Evolutionary conservation across 2,113 vertebrate genomes (phyloP).

Genomic region (Gymnogyps californianus): DNA sequence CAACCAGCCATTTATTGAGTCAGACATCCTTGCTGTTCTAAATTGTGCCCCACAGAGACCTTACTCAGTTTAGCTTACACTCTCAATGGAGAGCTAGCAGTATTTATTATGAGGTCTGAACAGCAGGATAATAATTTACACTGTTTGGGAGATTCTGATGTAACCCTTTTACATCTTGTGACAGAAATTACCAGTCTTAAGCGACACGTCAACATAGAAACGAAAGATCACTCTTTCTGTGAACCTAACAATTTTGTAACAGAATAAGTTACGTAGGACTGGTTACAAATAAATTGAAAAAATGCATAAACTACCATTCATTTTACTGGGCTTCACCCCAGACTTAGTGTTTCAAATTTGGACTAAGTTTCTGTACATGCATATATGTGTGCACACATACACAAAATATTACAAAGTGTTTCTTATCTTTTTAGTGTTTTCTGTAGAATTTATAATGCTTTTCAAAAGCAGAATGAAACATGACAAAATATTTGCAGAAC

Average conservation of each 20-base stretch:
- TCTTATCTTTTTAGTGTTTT: neutral
- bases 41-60: neutral
- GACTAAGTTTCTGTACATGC: neutral
- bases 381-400: neutral
- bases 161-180: neutral
- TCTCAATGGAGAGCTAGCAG: neutral
- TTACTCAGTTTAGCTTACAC: neutral
- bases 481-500: neutral
- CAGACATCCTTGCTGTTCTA: neutral
- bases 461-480: neutral
- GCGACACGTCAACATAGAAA: neutral
- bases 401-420: neutral
- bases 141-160: neutral
- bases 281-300: neutral
- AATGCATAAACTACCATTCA: neutral
- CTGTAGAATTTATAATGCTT: neutral
- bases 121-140: neutral
- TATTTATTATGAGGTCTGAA: neutral
- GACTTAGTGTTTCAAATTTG: neutral
- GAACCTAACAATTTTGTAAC: neutral
- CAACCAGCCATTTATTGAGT: neutral
- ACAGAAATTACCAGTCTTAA: neutral
- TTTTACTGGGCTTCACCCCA: neutral
- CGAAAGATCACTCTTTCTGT: neutral
- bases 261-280: neutral